These are phyloP conservation scores for Ephydatia muelleri DNA, from an alignment of 37 sponge, comb jelly and placozoan genomes.

Conservation along the genomic window DNA sequence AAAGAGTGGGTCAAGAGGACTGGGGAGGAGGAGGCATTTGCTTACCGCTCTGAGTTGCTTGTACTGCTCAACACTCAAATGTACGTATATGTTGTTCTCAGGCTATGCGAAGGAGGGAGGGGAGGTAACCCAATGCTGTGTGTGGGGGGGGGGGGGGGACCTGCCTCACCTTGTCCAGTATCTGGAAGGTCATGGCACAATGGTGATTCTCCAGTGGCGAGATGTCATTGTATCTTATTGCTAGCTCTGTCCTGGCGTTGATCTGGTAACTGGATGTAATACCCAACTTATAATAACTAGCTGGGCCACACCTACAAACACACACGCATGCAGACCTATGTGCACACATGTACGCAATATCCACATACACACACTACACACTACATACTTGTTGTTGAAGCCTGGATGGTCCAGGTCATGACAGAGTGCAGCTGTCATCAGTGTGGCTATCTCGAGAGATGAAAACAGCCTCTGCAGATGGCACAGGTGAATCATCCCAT, in stretches of 20 bases:
- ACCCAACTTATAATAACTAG: too few relatives aligned
- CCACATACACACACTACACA: too few relatives aligned
- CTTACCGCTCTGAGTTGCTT: slow-evolving; percentile 63
- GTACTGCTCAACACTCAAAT: slow-evolving; percentile 38
- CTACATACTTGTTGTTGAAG: slow-evolving; percentile 79
- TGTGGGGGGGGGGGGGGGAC: too few relatives aligned
- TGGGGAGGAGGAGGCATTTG: neutral
- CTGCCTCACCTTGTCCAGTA: slow-evolving; percentile 64
- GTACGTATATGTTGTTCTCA: slow-evolving; percentile 71
- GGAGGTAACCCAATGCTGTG: too few relatives aligned
- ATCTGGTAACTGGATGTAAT: slow-evolving; percentile 77
- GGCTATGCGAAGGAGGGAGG: slow-evolving; percentile 16
- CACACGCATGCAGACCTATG: neutral
- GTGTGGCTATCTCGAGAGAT: slow-evolving; percentile 51
- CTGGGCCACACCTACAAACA: neutral
- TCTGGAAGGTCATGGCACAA: slow-evolving; percentile 83
- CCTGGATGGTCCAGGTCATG: slow-evolving; percentile 96
- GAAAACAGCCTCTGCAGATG: slow-evolving; percentile 45
- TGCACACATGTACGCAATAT: too few relatives aligned
- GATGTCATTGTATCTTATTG: slow-evolving; percentile 88
- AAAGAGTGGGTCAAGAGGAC: neutral
- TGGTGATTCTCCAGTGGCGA: slow-evolving; percentile 95
- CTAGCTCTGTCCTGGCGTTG: slow-evolving; percentile 87
- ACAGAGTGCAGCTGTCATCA: slow-evolving; percentile 75
- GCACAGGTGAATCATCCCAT: slow-evolving; percentile 84